Evolutionary conservation across 1,140 invertebrate genomes (phyloP).

Genomic region (Lepidostoma basale): DNA sequence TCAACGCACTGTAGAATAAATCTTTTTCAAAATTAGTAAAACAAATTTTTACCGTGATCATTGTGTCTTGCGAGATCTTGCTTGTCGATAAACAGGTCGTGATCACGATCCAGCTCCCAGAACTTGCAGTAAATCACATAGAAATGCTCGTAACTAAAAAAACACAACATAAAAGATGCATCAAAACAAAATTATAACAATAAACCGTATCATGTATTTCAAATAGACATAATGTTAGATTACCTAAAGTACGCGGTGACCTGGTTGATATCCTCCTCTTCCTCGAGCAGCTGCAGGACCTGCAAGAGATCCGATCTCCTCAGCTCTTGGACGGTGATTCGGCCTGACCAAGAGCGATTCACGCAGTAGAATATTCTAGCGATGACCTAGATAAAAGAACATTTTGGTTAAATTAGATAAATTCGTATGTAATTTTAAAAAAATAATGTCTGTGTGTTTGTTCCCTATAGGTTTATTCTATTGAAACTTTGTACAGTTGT

Average conservation of each 20-base stretch:
- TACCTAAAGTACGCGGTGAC: slow-evolving; percentile 97
- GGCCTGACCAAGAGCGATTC: slow-evolving; percentile 96
- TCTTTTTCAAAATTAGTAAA: neutral
- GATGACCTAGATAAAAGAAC: slow-evolving; percentile 72
- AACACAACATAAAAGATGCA: slow-evolving; percentile 25
- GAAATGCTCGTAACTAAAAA: slow-evolving; percentile 97
- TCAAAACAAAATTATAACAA: neutral
- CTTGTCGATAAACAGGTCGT: slow-evolving; percentile 95
- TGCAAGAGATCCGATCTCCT: slow-evolving; percentile 87
- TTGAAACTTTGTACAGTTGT: no score
- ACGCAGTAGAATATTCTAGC: slow-evolving; percentile 98
- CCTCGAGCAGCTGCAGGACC: slow-evolving; percentile 78
- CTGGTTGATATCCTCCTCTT: slow-evolving; percentile 97
- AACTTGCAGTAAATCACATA: slow-evolving; percentile 99
- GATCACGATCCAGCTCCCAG: slow-evolving; percentile 98
- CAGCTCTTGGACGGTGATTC: slow-evolving; percentile 87
- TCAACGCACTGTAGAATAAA: no score
- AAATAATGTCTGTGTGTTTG: no score
- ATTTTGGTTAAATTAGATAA: neutral
- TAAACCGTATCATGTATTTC: neutral
- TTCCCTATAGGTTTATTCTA: no score
- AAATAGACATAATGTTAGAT: neutral
- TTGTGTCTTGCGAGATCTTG: slow-evolving; percentile 94
- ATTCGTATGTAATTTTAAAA: no score
- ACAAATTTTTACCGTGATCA: slow-evolving; percentile 78